Conservation (phyloP, 2,888 invertebrate genomes). For the Sphecodes monilicornis region DNA sequence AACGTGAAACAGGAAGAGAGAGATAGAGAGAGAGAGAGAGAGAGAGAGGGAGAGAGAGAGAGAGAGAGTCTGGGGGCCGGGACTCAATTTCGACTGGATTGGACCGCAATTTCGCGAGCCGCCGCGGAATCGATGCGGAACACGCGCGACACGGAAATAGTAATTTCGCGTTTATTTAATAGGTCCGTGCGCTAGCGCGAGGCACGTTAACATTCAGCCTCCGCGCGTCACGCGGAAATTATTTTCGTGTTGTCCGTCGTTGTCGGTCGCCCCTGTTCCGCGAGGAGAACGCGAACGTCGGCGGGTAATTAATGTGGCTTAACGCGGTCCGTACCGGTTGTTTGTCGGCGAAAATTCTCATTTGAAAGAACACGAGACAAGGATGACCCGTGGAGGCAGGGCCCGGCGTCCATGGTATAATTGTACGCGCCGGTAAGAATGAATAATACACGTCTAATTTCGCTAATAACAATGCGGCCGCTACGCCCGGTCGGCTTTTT, state of each 20-base stretch:
- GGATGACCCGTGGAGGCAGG: slow-evolving; percentile 17
- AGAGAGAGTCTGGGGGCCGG: neutral
- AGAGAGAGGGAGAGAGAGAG: neutral
- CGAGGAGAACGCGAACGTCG: neutral
- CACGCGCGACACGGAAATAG: neutral
- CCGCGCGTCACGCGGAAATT: slow-evolving; percentile 28
- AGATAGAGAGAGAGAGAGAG: neutral
- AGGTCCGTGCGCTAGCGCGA: neutral
- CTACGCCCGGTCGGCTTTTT: neutral
- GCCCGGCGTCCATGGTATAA: slow-evolving; percentile 38
- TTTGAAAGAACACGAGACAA: slow-evolving; percentile 45
- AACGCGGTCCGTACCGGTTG: slow-evolving; percentile 35
- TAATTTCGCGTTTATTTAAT: slow-evolving; percentile 47
- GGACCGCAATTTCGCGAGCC: neutral
- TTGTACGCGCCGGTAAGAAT: slow-evolving; percentile 50
- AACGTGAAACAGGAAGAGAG: neutral
- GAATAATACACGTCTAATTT: slow-evolving; percentile 61
- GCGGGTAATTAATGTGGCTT: slow-evolving; percentile 52
- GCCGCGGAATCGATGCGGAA: neutral
- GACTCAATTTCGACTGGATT: neutral
- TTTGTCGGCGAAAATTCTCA: slow-evolving; percentile 58
- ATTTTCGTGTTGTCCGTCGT: slow-evolving; percentile 23
- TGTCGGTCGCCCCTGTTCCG: neutral
- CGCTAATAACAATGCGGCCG: slow-evolving; percentile 41
- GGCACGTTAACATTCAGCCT: slow-evolving; percentile 10